Percentiles rank a stretch among this genome's conserved stretches.
Conservation (phyloP, 2,888 invertebrate genomes). For the Lasioglossum marginatum region DNA sequence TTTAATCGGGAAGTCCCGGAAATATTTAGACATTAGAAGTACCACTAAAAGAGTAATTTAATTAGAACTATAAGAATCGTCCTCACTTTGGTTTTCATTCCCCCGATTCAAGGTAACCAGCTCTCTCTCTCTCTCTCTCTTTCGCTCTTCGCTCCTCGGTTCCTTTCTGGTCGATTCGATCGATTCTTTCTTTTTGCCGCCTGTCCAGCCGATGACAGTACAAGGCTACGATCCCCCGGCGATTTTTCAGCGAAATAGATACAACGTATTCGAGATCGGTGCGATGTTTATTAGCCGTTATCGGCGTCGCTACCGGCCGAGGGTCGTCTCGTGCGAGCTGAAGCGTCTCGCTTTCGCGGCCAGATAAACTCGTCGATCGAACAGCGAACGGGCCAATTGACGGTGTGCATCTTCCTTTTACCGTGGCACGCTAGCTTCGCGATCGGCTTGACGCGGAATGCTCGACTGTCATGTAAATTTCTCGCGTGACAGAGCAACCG, state of each 20-base stretch:
- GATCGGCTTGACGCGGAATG: conserved; percentile 53
- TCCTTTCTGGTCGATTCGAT: background rate
- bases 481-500: conserved; percentile 59
- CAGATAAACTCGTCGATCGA: conserved; percentile 52
- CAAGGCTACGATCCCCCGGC: background rate
- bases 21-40: too few species aligned
- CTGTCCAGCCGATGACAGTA: background rate
- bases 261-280: conserved; percentile 5
- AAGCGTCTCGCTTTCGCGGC: conserved; percentile 22
- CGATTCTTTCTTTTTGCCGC: background rate
- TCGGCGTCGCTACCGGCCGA: conserved; percentile 32
- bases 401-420: conserved; percentile 41
- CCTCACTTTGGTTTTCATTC: background rate
- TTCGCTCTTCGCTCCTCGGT: background rate
- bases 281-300: conserved; percentile 23
- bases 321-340: background rate
- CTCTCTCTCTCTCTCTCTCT: background rate
- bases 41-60: too few species aligned
- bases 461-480: conserved; percentile 64
- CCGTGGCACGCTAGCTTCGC: conserved; percentile 19
- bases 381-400: conserved; percentile 28
- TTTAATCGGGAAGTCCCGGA: too few species aligned
- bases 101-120: conserved; percentile 33
- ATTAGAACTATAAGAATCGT: too few species aligned
- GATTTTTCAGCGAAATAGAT: conserved; percentile 11